A percentile compares a stretch with the other conserved stretches of the same genome.
Evolutionary conservation across 1,140 invertebrate genomes (phyloP).

Genomic region (Meteorus sp.): DNA sequence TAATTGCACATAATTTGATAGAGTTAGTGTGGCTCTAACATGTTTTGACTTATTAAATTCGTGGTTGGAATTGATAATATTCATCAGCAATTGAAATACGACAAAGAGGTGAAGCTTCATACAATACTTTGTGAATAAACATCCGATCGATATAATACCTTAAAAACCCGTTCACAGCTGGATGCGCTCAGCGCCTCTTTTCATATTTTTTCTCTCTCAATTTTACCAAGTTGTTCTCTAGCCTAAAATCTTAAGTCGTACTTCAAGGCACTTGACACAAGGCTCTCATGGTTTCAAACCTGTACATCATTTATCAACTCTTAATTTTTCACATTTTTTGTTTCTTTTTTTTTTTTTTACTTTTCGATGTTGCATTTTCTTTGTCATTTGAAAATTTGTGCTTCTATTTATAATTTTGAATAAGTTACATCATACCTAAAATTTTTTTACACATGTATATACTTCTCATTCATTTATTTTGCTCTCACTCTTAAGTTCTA

Average conservation of each 20-base stretch:
- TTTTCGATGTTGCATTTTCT: constrained; percentile 14
- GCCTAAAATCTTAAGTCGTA: constrained; percentile 59
- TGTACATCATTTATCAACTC: constrained; percentile 31
- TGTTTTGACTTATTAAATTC: neutral
- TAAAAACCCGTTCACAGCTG: constrained; percentile 52
- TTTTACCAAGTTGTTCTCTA: constrained; percentile 37
- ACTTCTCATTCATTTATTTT: neutral
- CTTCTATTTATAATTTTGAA: neutral
- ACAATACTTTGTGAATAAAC: constrained; percentile 12
- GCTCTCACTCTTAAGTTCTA: too few species aligned
- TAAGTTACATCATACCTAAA: neutral
- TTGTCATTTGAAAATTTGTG: neutral
- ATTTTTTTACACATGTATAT: too few species aligned
- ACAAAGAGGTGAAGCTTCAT: too few species aligned
- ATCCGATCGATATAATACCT: constrained; percentile 46
- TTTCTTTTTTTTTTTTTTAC: constrained; percentile 12
- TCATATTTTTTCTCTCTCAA: constrained; percentile 28
- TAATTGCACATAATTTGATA: constrained; percentile 24
- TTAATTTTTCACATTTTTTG: constrained; percentile 9
- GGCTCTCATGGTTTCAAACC: constrained; percentile 54
- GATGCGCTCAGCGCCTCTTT: constrained; percentile 56
- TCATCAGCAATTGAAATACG: neutral
- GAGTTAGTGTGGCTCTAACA: constrained; percentile 12
- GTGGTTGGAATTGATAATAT: neutral
- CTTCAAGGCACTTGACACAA: constrained; percentile 61